phyloP scores from a whole-genome alignment of 2,113 vertebrate genomes.

The Orcinus orca region DNA sequence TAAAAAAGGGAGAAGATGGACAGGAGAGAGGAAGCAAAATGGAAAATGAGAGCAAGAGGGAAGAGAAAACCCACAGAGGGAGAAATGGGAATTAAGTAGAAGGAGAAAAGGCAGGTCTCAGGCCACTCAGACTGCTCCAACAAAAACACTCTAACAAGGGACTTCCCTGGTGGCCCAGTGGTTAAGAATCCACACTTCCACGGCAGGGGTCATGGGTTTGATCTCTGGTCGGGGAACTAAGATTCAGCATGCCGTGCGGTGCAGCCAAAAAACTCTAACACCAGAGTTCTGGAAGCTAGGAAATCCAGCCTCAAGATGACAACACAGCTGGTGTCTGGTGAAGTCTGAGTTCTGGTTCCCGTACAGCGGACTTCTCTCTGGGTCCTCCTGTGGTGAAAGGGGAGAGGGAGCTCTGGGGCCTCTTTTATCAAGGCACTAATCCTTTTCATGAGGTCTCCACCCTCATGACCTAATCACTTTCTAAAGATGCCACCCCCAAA shows the following conservation, averaged over 20 bases:
- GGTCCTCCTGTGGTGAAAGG: background rate
- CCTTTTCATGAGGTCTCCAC: background rate
- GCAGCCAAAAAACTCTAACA: background rate
- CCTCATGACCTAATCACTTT: background rate
- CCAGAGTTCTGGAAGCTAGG: background rate
- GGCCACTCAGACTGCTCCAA: background rate
- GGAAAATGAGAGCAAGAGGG: background rate
- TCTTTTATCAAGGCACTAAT: background rate
- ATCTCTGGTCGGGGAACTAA: too few relatives aligned
- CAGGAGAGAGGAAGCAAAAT: background rate
- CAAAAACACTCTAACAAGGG: background rate
- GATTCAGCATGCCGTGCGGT: rapidly evolving
- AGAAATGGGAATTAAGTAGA: rapidly evolving
- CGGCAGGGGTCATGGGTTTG: too few relatives aligned
- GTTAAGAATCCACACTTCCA: too few relatives aligned
- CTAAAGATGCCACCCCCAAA: too few relatives aligned
- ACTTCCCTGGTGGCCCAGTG: too few relatives aligned
- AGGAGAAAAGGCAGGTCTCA: background rate
- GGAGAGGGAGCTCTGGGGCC: background rate
- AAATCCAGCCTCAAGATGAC: background rate
- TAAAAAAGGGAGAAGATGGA: background rate
- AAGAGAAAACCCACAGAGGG: background rate
- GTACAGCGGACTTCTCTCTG: rapidly evolving
- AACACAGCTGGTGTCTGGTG: background rate
- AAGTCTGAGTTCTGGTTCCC: background rate